phyloP scores from a whole-genome alignment of 37 sponge, comb jelly and placozoan genomes.

The Eunapius fragilis region DNA sequence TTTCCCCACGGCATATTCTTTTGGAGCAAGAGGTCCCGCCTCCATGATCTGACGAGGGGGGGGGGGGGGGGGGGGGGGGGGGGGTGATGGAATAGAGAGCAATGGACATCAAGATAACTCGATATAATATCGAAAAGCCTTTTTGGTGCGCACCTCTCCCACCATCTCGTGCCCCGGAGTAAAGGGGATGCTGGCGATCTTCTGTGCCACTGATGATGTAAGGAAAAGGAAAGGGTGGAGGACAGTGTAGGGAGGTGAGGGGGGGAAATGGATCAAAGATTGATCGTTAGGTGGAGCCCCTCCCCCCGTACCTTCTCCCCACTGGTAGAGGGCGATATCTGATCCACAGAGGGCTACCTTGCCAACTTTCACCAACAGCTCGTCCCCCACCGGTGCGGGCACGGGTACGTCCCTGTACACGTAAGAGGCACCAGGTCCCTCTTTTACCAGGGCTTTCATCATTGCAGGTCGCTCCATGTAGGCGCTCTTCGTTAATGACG shows the following conservation, averaged over 20 bases:
- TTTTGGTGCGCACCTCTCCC: slow-evolving; percentile 75
- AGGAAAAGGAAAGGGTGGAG: too few species aligned
- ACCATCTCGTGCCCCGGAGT: slow-evolving; percentile 93
- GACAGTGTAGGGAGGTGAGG: neutral
- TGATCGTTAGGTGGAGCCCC: neutral
- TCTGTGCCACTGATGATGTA: slow-evolving; percentile 76
- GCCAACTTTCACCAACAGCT: slow-evolving; percentile 79
- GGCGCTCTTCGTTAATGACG: neutral
- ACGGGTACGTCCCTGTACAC: slow-evolving; percentile 72
- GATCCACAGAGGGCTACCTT: slow-evolving; percentile 89
- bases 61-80: too few species aligned
- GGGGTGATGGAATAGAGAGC: too few species aligned
- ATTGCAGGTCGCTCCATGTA: slow-evolving; percentile 13
- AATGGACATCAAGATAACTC: too few species aligned
- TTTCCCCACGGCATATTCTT: slow-evolving; percentile 70
- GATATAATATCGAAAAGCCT: too few species aligned
- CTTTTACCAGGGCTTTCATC: slow-evolving; percentile 90
- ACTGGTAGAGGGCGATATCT: slow-evolving; percentile 85
- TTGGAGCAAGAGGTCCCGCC: slow-evolving; percentile 59
- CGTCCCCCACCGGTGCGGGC: slow-evolving; percentile 62
- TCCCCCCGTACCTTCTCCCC: slow-evolving; percentile 59
- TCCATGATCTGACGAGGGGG: slow-evolving; percentile 58
- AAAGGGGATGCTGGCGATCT: slow-evolving; percentile 79
- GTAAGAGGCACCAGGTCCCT: slow-evolving; percentile 49
- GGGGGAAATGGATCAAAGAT: neutral